Evolutionary conservation across 2,113 vertebrate species (phyloP).

Genomic region (Istiophorus platypterus): DNA sequence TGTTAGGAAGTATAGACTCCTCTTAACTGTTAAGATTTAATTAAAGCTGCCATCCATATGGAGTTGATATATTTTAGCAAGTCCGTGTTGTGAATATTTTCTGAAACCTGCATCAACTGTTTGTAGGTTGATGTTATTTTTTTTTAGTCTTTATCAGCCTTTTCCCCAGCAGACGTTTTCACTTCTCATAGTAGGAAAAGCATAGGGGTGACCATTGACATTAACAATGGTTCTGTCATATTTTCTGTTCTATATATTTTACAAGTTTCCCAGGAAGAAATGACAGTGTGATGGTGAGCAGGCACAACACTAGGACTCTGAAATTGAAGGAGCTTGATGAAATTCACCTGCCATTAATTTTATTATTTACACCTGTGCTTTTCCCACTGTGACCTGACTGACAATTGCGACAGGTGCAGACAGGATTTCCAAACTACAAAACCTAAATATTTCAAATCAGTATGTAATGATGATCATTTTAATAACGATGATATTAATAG

Average conservation of each 20-base stretch:
- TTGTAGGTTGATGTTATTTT: too few species aligned
- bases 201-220: conserved; percentile 2
- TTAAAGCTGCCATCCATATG: neutral
- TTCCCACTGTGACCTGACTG: conserved; percentile 34
- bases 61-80: neutral
- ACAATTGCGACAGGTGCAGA: conserved; percentile 12
- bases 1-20: neutral
- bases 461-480: neutral
- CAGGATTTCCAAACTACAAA: conserved; percentile 20
- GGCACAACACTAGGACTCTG: too few species aligned
- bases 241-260: too few species aligned
- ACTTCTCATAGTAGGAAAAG: conserved; percentile 38
- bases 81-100: neutral
- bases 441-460: conserved; percentile 16
- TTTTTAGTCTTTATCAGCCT: too few species aligned
- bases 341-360: neutral
- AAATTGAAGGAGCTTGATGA: too few species aligned
- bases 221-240: neutral
- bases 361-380: conserved; percentile 14
- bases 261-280: too few species aligned
- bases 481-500: too few species aligned
- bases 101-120: too few species aligned
- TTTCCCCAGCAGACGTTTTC: too few species aligned
- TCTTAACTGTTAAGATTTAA: neutral
- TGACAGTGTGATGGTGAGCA: too few species aligned